Conservation (phyloP, 2,888 invertebrate genomes). For the Anoplius nigerrimus region DNA sequence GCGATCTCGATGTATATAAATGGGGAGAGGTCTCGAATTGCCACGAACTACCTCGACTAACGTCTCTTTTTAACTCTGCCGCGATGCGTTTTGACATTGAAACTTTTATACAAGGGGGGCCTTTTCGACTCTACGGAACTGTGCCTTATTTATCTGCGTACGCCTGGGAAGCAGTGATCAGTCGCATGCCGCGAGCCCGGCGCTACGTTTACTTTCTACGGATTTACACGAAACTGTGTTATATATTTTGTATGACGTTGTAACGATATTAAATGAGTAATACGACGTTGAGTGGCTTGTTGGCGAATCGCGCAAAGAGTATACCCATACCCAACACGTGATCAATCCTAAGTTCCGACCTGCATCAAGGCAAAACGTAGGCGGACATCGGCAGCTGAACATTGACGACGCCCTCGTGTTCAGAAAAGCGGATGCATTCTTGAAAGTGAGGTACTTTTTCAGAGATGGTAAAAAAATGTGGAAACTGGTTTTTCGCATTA, state of each 20-base stretch:
- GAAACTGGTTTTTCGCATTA: no score
- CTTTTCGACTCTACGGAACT: no score
- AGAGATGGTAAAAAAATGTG: no score
- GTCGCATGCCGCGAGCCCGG: not conserved
- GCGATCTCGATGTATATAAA: conserved; percentile 1
- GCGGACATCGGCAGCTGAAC: no score
- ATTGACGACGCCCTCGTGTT: no score
- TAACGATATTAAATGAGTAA: no score
- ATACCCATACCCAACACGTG: no score
- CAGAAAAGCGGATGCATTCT: not conserved
- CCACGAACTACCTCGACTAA: not conserved
- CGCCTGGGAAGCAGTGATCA: not conserved
- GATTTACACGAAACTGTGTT: not conserved
- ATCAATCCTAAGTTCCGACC: no score
- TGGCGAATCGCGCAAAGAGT: no score
- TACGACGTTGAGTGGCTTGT: no score
- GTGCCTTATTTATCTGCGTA: not conserved
- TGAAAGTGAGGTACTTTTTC: not conserved
- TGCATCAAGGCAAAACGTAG: no score
- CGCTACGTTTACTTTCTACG: not conserved
- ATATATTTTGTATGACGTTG: not conserved
- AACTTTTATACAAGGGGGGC: not conserved
- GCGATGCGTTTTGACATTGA: not conserved
- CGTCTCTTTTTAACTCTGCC: not conserved
- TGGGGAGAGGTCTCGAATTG: not conserved